Evolutionary conservation across 92 coral and sea anemone genomes (phyloP), one percentile per base, ranked within the genome.

Genomic region (Pocillopora meandrina): DNA sequence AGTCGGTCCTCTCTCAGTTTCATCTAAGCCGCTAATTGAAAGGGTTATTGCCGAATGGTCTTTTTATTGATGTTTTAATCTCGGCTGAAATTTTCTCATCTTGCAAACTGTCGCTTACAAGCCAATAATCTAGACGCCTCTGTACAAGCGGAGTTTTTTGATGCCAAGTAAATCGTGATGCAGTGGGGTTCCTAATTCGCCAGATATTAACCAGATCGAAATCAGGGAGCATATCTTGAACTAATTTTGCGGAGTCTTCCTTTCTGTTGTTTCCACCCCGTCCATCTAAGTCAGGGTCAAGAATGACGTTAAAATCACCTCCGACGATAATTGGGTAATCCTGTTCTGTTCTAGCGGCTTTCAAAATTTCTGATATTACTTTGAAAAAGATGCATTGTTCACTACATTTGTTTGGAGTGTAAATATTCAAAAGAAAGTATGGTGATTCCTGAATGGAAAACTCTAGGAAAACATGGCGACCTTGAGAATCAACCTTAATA

Each of bases 221-320:
- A 63, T 55, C 61, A 36, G 57, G 36, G n/a, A 12, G 16, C 36
- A 83, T 83, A 72, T 83, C 61, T 71, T 82, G 55, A 56, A 80
- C 65, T 23, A 35, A 26, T 52, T 80, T 80, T 64, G 72, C 84
- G 56, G 84, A 80, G 18, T 80, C 72, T 64, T 80, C 52, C 59
- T 19, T 72, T 70, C 47, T 56, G 26, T 56, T 5, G 56, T 70
- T 12, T 21, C 71, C 36, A 7, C 81, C 81, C 70, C 55, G 64
- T 19, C 87, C 57, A n/a, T 74, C 87, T 31, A 75, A 58, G 49
- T 74, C 81, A 17, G 73, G 62, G 34, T 77, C 36, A 20, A 84
- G 58, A 42, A 56, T 60, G 64, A 82, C 72, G 61, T 84, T 84
- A 56, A 72, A 83, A 72, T 74, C 87, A 18, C 87, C 87, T 64